Base-by-base conservation (phyloP, 1,140 invertebrate species). In the Heliconius eleuchia region DNA sequence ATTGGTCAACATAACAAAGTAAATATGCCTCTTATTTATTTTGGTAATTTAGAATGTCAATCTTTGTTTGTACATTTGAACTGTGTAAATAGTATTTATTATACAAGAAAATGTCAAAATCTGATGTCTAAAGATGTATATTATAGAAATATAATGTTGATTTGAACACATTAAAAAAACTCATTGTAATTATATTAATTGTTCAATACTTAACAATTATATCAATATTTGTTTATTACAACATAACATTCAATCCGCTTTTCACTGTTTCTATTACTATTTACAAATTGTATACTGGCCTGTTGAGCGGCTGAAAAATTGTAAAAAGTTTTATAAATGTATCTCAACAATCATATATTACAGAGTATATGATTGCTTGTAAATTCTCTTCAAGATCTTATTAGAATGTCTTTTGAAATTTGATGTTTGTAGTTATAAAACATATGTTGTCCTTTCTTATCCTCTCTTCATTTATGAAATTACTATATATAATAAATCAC, bases 21-120 rank as follows among this genome's bases (percentile, higher is more conserved):
- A 94, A 94, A 91, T 94, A 94, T 94, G 46, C 87, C 88, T 88
- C 88, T 89, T 88, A 89, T 85, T 84, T 86, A 77, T 89, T 86
- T 85, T 89, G 74, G 80, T 89, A 87, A 16, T 37, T 82, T 71
- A 87, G 77, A 80, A 87, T 83, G 80, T 80, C 84, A 72, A 72
- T 81, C 23, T 30, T 27, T 66, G 55, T 66, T 27, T 66, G 27
- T 66, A 30, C 60, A 16, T 66, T 66, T 66, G 3, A 30, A 66
- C 23, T 66, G 30, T 66, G 60, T 66, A 66, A 66, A 66, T 66
- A 66, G 60, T 27, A 30, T 27, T 27, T 66, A 66, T 27, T 8
- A 66, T 30, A 30, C 34, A 71, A 19, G 70, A 34, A 37, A 71
- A 71, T 34, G 34, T 71, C 27, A 27, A 30, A 37, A 6, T 37